A percentile compares a stretch with the other conserved stretches of the same genome.
Evolutionary conservation across 2,113 vertebrate genomes (phyloP).

Genomic region (Chrysochloris asiatica): DNA sequence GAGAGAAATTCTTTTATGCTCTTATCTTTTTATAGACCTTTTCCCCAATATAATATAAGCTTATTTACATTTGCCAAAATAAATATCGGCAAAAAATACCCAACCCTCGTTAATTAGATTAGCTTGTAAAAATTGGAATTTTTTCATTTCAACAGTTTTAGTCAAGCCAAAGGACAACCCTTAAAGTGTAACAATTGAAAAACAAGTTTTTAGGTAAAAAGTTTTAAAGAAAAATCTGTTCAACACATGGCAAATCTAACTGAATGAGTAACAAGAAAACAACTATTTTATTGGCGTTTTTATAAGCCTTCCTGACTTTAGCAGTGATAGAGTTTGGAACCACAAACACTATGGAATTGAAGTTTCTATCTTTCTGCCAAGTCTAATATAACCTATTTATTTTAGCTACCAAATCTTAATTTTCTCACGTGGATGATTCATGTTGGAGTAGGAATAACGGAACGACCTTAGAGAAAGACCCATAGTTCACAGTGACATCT

Average conservation of each 20-base stretch:
- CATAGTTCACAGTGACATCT: not conserved
- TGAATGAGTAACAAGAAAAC: constrained; percentile 6
- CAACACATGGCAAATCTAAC: constrained; percentile 53
- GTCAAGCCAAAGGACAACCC: constrained; percentile 45
- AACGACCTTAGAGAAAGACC: not conserved
- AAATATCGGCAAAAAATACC: constrained; percentile 63
- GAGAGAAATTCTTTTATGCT: constrained; percentile 29
- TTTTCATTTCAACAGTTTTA: constrained; percentile 64
- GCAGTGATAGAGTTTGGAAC: constrained; percentile 11
- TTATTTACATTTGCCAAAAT: constrained; percentile 66
- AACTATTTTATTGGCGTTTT: constrained; percentile 10
- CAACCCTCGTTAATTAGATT: constrained; percentile 60
- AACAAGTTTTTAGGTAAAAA: constrained; percentile 25
- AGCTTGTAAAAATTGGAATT: constrained; percentile 47
- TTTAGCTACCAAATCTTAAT: constrained; percentile 43
- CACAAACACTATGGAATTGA: not conserved
- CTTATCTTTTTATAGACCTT: constrained; percentile 35
- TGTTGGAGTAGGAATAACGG: not conserved
- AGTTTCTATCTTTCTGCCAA: constrained; percentile 42
- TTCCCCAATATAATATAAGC: constrained; percentile 9
- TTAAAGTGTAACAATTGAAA: constrained; percentile 30
- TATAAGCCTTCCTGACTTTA: constrained; percentile 20
- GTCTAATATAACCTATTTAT: not conserved
- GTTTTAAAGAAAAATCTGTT: constrained; percentile 63
- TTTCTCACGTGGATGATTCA: constrained; percentile 47